A percentile compares a stretch with the other conserved stretches of the same genome.
Evolutionary conservation across 2,888 invertebrate species (phyloP).

Genomic region (Lasioglossum oenotherae): DNA sequence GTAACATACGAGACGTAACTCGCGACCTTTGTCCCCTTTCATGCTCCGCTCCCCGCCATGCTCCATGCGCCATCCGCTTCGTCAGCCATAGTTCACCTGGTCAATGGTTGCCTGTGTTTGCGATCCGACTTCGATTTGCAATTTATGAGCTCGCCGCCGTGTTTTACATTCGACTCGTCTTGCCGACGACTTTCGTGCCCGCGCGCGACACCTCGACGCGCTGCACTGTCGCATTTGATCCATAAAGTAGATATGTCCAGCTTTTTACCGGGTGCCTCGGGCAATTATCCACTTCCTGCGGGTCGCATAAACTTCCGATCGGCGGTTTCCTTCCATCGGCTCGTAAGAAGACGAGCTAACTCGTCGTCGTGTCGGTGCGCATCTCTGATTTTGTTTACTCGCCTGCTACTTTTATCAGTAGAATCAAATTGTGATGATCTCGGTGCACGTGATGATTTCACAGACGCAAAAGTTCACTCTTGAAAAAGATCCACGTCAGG

Average conservation of each 20-base stretch:
- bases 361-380: constrained; percentile 8
- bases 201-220: no score
- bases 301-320: neutral
- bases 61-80: neutral
- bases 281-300: neutral
- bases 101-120: constrained; percentile 36
- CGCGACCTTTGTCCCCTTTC: constrained; percentile 54
- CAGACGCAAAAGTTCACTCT: no score
- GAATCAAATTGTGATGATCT: no score
- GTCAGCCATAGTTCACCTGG: constrained; percentile 24
- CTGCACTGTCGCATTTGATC: neutral
- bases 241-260: neutral
- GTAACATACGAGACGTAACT: constrained; percentile 34
- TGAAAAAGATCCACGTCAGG: no score
- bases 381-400: neutral
- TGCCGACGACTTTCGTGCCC: neutral
- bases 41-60: neutral
- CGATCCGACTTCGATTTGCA: constrained; percentile 60
- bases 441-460: no score
- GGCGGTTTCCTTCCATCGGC: neutral
- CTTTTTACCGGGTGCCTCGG: neutral
- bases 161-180: constrained; percentile 28
- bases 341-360: neutral
- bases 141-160: constrained; percentile 65
- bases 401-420: neutral